Evolutionary conservation across 2,888 invertebrate species (phyloP).

Genomic region (Chymomyza caudatula): DNA sequence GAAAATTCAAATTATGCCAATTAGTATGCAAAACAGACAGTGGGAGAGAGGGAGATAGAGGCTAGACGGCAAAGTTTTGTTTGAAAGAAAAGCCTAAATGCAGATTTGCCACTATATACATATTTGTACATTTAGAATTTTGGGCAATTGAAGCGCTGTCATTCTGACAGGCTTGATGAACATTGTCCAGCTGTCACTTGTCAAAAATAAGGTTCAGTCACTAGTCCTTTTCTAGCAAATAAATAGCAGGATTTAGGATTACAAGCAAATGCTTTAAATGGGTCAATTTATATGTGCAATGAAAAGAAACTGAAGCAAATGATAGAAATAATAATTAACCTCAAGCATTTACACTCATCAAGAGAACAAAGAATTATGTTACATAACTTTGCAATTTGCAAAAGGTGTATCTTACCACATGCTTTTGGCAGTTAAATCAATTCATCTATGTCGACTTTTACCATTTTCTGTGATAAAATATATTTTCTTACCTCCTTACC

Average conservation of each 20-base stretch:
- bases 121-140: background rate
- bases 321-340: background rate
- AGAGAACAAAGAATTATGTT: too few relatives aligned
- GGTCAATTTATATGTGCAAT: background rate
- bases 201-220: background rate
- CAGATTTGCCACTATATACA: background rate
- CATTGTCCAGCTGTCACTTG: background rate
- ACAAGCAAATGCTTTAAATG: background rate
- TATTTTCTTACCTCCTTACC: too few relatives aligned
- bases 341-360: too few relatives aligned
- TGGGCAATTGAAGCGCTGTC: background rate
- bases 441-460: too few relatives aligned
- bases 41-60: background rate
- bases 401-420: too few relatives aligned
- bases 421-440: too few relatives aligned
- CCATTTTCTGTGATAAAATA: too few relatives aligned
- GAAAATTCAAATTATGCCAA: slow-evolving; percentile 19
- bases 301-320: background rate
- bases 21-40: slow-evolving; percentile 32
- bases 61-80: background rate
- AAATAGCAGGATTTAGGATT: background rate
- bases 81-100: background rate
- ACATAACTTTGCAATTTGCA: too few relatives aligned
- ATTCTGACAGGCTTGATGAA: background rate
- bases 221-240: background rate